Base-by-base conservation (phyloP, 2,888 invertebrate genomes). In the Creontiades dilutus region DNA sequence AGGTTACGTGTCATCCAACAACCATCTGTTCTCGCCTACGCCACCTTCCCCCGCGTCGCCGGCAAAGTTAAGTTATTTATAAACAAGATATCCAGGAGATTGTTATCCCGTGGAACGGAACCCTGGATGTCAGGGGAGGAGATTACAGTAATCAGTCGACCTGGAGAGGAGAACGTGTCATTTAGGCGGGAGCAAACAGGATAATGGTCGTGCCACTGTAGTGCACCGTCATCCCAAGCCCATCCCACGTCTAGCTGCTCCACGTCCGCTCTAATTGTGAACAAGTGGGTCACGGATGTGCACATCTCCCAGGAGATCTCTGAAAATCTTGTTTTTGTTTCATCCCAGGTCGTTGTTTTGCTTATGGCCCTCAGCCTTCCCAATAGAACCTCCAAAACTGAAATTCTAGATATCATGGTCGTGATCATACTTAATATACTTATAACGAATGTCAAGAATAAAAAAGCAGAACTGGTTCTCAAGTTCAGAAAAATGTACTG, bases 101-200 rank as follows among this genome's bases (percentile, higher is more conserved):
- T 19, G 52, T 82, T 82, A 82, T 52, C 52, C 52, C 13, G 13
- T 19, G 52, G 19, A 80, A 52, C 48, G 52, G 82, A 52, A 47
- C 82, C 27, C 14, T 52, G 82, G 82, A 52, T 82, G 82, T 52
- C 52, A 52, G 52, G 48, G 82, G 52, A 19, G 48, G 82, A 82
- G 82, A 82, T 82, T 82, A 82, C 82, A 82, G 82, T 82, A 48
- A 82, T 82, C 82, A 82, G 47, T 48, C 48, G 82, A 82, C 19
- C 47, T 12, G 52, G 52, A 52, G 13, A 48, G 82, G 52, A 52
- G 27, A 82, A 48, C 52, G 82, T 82, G 52, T 82, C 82, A 82
- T 82, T 82, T 82, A 82, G 82, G 82, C 82, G 27, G 48, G 52
- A 82, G 82, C 82, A 82, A 82, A 82, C 82, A 48, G 82, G 82